Conservation (phyloP, 2,113 vertebrate species). For the Rousettus leschenaultii region DNA sequence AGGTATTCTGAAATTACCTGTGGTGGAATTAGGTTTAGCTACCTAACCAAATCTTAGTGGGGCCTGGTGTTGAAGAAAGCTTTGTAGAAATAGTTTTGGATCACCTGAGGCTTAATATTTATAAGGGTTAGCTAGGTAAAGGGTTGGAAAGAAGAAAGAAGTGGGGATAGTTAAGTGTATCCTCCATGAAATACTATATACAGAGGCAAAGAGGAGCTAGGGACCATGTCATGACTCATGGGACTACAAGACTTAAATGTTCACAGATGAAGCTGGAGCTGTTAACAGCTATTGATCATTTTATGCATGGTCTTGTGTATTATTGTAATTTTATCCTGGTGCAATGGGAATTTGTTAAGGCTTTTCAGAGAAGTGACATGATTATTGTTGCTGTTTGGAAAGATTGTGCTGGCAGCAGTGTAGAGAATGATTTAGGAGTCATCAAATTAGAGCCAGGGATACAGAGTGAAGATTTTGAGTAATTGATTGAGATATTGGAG, state of each 20-base stretch:
- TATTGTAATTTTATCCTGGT: not conserved
- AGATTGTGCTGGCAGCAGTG: not conserved
- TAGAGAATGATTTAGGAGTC: conserved; percentile 12
- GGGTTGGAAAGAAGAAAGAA: not conserved
- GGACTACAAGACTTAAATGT: not conserved
- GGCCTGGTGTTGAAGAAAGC: not conserved
- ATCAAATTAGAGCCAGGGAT: not conserved
- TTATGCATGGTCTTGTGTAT: not conserved
- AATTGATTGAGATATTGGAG: not conserved
- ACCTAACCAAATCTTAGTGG: not conserved
- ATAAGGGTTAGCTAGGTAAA: not conserved
- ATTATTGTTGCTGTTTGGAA: conserved; percentile 1
- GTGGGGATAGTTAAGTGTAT: not conserved
- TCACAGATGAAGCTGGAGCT: not conserved
- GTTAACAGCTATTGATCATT: not conserved
- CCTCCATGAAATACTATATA: not conserved
- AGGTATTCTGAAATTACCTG: not conserved
- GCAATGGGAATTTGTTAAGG: not conserved
- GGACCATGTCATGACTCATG: not conserved
- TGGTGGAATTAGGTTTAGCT: not conserved
- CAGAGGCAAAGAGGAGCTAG: not conserved
- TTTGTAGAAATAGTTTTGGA: not conserved
- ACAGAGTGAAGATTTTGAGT: conserved; percentile 7
- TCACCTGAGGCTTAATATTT: not conserved
- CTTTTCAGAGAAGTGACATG: not conserved